Base-by-base conservation (phyloP, 2,888 invertebrate genomes). In the Lutraria lutraria region DNA sequence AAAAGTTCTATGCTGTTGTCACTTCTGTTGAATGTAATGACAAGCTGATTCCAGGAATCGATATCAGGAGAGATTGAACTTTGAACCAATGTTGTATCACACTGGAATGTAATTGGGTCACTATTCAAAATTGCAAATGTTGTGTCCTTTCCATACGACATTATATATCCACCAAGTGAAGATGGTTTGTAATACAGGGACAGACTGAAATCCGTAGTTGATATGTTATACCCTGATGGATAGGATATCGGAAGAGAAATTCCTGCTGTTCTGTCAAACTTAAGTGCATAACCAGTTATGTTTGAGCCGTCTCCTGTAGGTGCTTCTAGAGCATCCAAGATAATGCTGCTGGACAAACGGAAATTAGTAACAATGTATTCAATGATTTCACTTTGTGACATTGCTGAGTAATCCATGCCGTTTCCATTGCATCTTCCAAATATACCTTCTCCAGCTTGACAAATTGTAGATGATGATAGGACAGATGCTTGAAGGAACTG, bases 11-110 rank as follows among this genome's bases (percentile, higher is more conserved):
- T 88, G 25, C 86, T 76, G n/a, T 72, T 56, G 15, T 80, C 83
- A 56, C 54, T 60, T 63, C 89, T 81, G 76, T 90, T 83, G 79
- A 93, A 93, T 15, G 93, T 93, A n/a, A 95, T 53, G 29, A 95
- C 86, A 29, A 95, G 85, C 84, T 95, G 95, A 81, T 95, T 95
- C 94, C 95, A 95, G 13, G 81, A 86, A 85, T 89, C 82, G 10
- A 93, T 68, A 3, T 76, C 83, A 21, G 91, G 83, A 25, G 81
- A 84, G 0, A 90, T 81, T 10, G 84, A 56, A n/a, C 93, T 94
- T 12, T 88, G 68, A 15, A 92, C 83, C 83, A 76, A 68, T 0
- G 53, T 88, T 3, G 52, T 86, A 25, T 90, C 84, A 83, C 93
- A 94, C 53, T 89, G 88, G 8, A 95, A 53, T 19, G 83, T 90